Evolutionary conservation across 2,888 invertebrate species (phyloP).

Genomic region (Orgyia antiqua): DNA sequence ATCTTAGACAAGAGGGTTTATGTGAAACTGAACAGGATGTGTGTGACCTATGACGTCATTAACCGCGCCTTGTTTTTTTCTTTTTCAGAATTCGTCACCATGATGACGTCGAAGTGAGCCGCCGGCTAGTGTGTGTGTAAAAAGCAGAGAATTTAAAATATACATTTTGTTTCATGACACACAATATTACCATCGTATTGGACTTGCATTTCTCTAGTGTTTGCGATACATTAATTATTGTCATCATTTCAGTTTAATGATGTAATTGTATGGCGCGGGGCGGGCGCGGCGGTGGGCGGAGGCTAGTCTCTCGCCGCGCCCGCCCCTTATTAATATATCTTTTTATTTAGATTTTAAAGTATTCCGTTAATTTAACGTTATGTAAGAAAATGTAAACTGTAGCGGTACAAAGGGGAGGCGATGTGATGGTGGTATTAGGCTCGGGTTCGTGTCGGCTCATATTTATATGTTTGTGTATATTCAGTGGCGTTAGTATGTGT

Average conservation of each 20-base stretch:
- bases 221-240: slow-evolving; percentile 77
- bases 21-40: too few relatives aligned
- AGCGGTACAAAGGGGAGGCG: slow-evolving; percentile 70
- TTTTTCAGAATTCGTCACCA: slow-evolving; percentile 97
- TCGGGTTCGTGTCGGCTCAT: slow-evolving; percentile 54
- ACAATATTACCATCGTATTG: slow-evolving; percentile 79
- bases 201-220: slow-evolving; percentile 80
- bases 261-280: slow-evolving; percentile 42
- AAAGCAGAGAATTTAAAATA: slow-evolving; percentile 79
- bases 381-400: slow-evolving; percentile 68
- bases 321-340: slow-evolving; percentile 41
- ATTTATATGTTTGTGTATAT: slow-evolving; percentile 56
- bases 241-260: slow-evolving; percentile 74
- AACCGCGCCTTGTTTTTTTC: slow-evolving; percentile 35
- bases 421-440: slow-evolving; percentile 55
- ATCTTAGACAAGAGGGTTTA: slow-evolving; percentile 40
- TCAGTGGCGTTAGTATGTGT: slow-evolving; percentile 34
- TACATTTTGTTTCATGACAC: slow-evolving; percentile 81
- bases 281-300: slow-evolving; percentile 25
- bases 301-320: slow-evolving; percentile 10
- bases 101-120: slow-evolving; percentile 99
- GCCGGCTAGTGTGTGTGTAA: slow-evolving; percentile 81
- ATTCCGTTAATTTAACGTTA: slow-evolving; percentile 75
- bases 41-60: slow-evolving; percentile 24
- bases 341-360: slow-evolving; percentile 74